phyloP scores from a whole-genome alignment of 30 jellyfish, hydroid and myxozoan genomes.

The Turritopsis dohrnii region DNA sequence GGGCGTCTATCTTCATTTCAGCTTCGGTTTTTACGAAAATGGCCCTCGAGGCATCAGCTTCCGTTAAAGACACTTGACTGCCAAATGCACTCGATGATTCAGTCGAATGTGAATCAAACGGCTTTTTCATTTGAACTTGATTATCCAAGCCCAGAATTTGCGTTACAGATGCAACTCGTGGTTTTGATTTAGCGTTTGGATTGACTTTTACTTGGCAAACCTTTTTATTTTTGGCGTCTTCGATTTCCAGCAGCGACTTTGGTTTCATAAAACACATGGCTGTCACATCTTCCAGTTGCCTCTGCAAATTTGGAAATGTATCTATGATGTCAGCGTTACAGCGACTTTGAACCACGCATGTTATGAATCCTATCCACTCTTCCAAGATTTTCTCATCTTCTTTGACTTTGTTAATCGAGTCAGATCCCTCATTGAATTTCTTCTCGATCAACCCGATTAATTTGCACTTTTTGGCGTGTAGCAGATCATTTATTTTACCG shows the following conservation, averaged over 20 bases:
- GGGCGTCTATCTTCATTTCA: too few species aligned
- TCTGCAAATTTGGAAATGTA: background rate
- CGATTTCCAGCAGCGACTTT: conserved; percentile 1
- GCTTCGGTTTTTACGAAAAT: background rate
- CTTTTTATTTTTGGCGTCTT: background rate
- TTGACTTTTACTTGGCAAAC: background rate
- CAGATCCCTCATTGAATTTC: background rate
- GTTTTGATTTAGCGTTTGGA: conserved; percentile 3
- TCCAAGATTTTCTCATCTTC: background rate
- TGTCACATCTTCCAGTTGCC: conserved; percentile 2
- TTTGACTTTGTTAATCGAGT: background rate
- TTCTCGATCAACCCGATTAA: background rate
- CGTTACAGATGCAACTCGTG: background rate
- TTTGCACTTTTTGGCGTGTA: background rate
- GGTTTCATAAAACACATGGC: conserved; percentile 1
- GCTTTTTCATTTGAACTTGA: background rate
- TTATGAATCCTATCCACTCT: background rate
- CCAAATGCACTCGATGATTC: background rate
- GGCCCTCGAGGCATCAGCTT: background rate
- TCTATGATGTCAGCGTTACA: conserved; percentile 12
- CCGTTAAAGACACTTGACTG: background rate
- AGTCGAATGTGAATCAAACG: background rate
- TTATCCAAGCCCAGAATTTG: conserved; percentile 8
- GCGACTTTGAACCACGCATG: background rate
- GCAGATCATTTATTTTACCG: background rate